Percentiles rank a stretch among this genome's conserved stretches.
Evolutionary conservation across 2,888 invertebrate species (phyloP).

Genomic region (Drosophila kuntzei): DNA sequence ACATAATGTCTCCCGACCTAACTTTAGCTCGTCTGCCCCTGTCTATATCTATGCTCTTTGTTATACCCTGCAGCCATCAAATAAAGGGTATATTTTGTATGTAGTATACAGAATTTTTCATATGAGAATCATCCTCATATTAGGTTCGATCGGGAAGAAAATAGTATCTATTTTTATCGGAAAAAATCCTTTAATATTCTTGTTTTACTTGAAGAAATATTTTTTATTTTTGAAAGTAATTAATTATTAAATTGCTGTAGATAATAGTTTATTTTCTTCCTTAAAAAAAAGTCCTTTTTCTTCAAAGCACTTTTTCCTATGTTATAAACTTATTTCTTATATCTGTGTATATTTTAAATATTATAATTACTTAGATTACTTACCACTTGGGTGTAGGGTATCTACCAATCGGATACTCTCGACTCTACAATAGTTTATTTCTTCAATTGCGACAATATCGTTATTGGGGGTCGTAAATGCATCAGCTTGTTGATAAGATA

Average conservation of each 20-base stretch:
- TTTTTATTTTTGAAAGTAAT: too few relatives aligned
- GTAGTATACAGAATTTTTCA: too few relatives aligned
- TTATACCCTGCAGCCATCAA: not conserved
- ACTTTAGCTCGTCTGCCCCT: slow-evolving; percentile 19
- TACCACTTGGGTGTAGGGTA: not conserved
- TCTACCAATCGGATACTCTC: not conserved
- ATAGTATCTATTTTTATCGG: not conserved
- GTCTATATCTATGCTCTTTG: not conserved
- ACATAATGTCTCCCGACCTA: slow-evolving; percentile 48
- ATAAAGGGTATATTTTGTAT: not conserved
- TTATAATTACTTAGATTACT: not conserved
- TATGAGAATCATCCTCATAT: too few relatives aligned
- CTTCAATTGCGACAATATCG: not conserved
- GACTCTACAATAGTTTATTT: not conserved
- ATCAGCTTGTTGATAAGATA: slow-evolving; percentile 6
- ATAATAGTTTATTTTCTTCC: not conserved
- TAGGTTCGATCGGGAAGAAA: too few relatives aligned
- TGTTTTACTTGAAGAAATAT: too few relatives aligned
- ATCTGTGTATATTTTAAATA: not conserved
- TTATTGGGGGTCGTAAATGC: not conserved
- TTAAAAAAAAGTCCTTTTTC: too few relatives aligned
- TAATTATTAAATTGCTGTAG: too few relatives aligned
- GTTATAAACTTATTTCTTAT: not conserved
- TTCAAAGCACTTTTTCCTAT: too few relatives aligned
- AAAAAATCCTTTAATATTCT: too few relatives aligned